A percentile compares a stretch with the other conserved stretches of the same genome.
Evolutionary conservation across 2,888 invertebrate genomes (phyloP).

Genomic region (Atrina japonica): DNA sequence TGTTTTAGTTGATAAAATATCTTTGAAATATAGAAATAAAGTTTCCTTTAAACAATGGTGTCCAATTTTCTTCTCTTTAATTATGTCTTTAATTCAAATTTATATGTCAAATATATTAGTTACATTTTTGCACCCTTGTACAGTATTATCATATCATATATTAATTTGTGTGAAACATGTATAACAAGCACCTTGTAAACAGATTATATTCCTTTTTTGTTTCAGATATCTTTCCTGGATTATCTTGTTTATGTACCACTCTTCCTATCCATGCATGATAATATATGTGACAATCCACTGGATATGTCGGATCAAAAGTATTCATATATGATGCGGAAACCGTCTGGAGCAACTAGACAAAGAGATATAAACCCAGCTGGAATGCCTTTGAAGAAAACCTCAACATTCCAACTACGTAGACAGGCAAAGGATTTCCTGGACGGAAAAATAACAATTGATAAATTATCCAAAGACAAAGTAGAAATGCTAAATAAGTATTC

Average conservation of each 20-base stretch:
- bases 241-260: slow-evolving; percentile 77
- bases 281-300: slow-evolving; percentile 75
- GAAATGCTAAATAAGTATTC: slow-evolving; percentile 51
- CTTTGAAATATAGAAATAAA: too few relatives aligned
- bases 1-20: too few relatives aligned
- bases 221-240: slow-evolving; percentile 77
- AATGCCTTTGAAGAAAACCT: slow-evolving; percentile 64
- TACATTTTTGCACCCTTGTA: too few relatives aligned
- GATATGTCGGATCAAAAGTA: slow-evolving; percentile 76
- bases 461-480: slow-evolving; percentile 63
- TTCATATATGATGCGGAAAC: slow-evolving; percentile 48
- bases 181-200: too few relatives aligned
- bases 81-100: too few relatives aligned
- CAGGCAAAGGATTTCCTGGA: slow-evolving; percentile 70
- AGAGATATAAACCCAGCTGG: slow-evolving; percentile 76
- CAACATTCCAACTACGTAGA: slow-evolving; percentile 61
- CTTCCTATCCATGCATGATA: slow-evolving; percentile 78
- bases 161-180: too few relatives aligned
- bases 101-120: too few relatives aligned
- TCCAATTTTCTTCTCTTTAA: too few relatives aligned
- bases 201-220: slow-evolving; percentile 19
- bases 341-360: slow-evolving; percentile 62
- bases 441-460: slow-evolving; percentile 66
- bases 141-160: too few relatives aligned
- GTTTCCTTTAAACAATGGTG: too few relatives aligned